Conservation (phyloP, 2,113 vertebrate species). For the Cervus canadensis region DNA sequence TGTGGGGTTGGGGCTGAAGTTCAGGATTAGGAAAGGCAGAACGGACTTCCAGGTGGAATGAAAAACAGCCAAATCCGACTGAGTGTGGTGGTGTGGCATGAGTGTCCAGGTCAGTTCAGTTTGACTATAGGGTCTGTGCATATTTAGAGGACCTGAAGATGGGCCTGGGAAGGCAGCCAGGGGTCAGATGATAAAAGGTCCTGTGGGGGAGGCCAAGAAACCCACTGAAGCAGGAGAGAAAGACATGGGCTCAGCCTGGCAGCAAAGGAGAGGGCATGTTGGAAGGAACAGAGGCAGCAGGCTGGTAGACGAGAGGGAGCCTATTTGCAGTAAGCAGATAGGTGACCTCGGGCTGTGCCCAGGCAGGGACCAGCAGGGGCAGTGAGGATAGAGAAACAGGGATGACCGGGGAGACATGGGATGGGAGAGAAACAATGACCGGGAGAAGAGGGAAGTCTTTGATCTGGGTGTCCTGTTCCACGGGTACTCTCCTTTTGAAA, state of each 20-base stretch:
- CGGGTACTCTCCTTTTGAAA: neutral
- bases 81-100: neutral
- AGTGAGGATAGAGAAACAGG: rapidly evolving
- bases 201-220: neutral
- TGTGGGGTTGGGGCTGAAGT: neutral
- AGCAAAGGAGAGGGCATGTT: neutral
- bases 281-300: neutral
- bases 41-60: neutral
- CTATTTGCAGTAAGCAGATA: neutral
- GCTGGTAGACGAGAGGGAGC: neutral
- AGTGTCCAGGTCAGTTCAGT: neutral
- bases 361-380: neutral
- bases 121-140: neutral
- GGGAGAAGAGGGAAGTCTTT: neutral
- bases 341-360: neutral
- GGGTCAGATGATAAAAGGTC: neutral
- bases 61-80: neutral
- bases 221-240: neutral
- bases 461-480: neutral
- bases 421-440: neutral
- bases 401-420: neutral
- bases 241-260: neutral
- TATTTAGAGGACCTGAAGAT: neutral
- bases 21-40: neutral
- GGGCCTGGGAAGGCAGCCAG: neutral